A percentile compares a stretch with the other conserved stretches of the same genome.
Conservation (phyloP, 64 coral and sea anemone species). For the Platygyra sinensis region DNA sequence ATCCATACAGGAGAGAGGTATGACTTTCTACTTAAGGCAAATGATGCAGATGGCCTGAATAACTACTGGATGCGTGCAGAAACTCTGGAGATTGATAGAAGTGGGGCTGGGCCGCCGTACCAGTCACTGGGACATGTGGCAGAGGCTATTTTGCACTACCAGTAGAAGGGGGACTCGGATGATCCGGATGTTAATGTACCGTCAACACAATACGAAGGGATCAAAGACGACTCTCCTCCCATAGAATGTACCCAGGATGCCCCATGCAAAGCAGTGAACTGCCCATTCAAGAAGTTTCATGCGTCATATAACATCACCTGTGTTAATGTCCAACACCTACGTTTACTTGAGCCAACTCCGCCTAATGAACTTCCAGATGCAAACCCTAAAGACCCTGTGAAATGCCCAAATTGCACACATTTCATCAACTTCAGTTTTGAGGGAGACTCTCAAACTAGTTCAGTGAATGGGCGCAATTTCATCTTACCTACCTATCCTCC, state of each 20-base stretch:
- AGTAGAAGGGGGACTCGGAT: background rate
- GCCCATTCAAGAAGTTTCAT: conserved; percentile 43
- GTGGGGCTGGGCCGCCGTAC: background rate
- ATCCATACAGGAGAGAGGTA: conserved; percentile 72
- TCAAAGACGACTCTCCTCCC: background rate
- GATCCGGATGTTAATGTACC: conserved; percentile 18
- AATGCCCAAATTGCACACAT: background rate
- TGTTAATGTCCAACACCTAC: conserved; percentile 34
- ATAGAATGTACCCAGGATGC: background rate
- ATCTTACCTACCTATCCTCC: conserved; percentile 43
- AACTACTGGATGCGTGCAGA: conserved; percentile 65
- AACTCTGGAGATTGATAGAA: conserved; percentile 44
- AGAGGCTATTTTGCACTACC: conserved; percentile 58
- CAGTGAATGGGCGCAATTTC: conserved; percentile 64
- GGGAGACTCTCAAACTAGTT: conserved; percentile 8
- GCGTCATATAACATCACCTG: background rate
- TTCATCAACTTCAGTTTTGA: conserved; percentile 74
- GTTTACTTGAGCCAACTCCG: conserved; percentile 33
- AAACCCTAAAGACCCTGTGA: background rate
- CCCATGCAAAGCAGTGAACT: conserved; percentile 70
- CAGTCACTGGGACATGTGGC: conserved; percentile 34
- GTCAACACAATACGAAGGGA: background rate
- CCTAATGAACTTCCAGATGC: conserved; percentile 37
- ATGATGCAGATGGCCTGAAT: background rate
- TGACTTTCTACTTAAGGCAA: conserved; percentile 66